These are phyloP conservation scores for Mycetomoellerius zeteki DNA, from an alignment of 1,140 invertebrate genomes.

Conservation along the genomic window DNA sequence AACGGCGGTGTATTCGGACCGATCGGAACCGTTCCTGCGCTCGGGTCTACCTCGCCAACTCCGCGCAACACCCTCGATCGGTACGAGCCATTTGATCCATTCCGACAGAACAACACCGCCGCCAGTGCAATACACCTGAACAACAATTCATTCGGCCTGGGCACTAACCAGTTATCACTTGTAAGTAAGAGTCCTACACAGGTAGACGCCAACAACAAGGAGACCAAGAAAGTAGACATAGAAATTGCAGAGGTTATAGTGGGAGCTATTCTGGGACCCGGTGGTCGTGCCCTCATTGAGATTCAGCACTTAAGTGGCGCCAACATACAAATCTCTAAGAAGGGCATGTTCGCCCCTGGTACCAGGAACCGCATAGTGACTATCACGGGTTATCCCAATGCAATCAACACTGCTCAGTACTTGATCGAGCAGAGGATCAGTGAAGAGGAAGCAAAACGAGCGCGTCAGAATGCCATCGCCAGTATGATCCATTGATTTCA, in stretches of 20 bases:
- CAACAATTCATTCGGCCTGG: conserved; percentile 93
- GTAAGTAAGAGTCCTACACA: conserved; percentile 95
- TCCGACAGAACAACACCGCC: conserved; percentile 90
- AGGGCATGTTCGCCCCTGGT: conserved; percentile 98
- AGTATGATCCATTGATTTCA: conserved; percentile 90
- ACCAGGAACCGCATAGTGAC: conserved; percentile 99
- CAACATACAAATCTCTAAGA: conserved; percentile 99
- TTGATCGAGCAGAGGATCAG: conserved; percentile 98
- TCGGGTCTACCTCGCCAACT: conserved; percentile 89
- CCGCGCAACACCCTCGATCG: conserved; percentile 90
- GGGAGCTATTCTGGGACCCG: conserved; percentile 97
- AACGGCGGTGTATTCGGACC: conserved; percentile 92
- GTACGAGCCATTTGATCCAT: conserved; percentile 91
- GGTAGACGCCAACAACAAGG: conserved; percentile 91
- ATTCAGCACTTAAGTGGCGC: conserved; percentile 98
- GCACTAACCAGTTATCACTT: conserved; percentile 93
- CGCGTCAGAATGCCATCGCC: conserved; percentile 94
- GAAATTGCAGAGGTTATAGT: conserved; percentile 98
- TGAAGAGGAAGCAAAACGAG: conserved; percentile 97
- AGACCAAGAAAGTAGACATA: conserved; percentile 94
- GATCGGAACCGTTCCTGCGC: conserved; percentile 88
- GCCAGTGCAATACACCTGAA: conserved; percentile 88
- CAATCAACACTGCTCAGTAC: conserved; percentile 96
- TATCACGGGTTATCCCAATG: conserved; percentile 95
- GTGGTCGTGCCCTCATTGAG: conserved; percentile 97